Conservation (phyloP, 2,797 vertebrate species). For the Acanthis flammea region DNA sequence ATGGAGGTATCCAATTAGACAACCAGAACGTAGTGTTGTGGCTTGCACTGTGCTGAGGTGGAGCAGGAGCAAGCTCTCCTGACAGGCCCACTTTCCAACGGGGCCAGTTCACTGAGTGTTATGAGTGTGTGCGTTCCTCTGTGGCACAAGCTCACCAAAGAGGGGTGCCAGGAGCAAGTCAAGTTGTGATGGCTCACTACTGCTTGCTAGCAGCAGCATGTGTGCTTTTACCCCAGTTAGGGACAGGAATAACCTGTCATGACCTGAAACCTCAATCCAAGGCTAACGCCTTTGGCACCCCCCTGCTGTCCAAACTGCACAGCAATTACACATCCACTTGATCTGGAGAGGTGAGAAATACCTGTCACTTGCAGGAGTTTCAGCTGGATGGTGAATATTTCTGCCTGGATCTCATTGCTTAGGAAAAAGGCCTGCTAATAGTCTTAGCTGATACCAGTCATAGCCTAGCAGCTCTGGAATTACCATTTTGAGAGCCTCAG, state of each 20-base stretch:
- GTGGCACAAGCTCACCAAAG: neutral
- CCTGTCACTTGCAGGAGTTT: neutral
- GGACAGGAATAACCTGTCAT: neutral
- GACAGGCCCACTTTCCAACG: neutral
- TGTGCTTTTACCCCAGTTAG: rapidly evolving
- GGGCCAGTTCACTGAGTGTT: neutral
- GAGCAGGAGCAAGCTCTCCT: neutral
- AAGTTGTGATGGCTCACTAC: neutral
- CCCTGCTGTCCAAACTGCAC: neutral
- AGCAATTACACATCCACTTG: neutral
- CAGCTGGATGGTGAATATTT: neutral
- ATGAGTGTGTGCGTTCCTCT: neutral
- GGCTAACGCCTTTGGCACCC: neutral
- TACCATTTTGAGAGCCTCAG: neutral
- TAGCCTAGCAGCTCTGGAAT: neutral
- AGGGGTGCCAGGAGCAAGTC: neutral
- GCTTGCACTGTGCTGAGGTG: neutral
- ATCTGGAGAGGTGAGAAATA: neutral
- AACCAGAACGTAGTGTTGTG: neutral
- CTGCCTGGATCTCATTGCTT: neutral
- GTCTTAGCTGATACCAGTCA: neutral
- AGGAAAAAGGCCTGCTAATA: neutral
- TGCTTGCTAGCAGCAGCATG: neutral
- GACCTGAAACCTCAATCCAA: neutral
- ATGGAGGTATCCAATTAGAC: neutral